These are phyloP conservation scores for Leptopilina boulardi DNA, from an alignment of 1,140 invertebrate genomes.

Conservation along the genomic window DNA sequence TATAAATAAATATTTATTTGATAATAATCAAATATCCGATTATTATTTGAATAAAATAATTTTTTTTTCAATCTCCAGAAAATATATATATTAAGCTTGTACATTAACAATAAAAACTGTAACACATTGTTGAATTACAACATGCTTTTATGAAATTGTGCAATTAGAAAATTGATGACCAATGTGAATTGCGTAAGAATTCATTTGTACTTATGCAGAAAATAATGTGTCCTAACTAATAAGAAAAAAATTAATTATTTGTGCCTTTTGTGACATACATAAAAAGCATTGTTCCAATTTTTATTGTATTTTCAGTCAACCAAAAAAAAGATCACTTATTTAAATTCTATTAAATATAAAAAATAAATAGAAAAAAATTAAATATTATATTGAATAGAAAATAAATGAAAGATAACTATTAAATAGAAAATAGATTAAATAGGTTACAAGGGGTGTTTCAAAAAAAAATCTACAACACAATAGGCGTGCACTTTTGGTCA, in stretches of 20 bases:
- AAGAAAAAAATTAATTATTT: background rate
- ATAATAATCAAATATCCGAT: too few relatives aligned
- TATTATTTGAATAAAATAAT: background rate
- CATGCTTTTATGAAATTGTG: conserved; percentile 10
- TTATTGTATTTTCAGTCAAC: background rate
- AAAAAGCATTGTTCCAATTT: conserved; percentile 9
- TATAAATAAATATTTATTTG: too few relatives aligned
- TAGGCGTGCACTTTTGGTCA: conserved; percentile 19
- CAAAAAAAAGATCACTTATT: background rate
- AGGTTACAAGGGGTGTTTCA: background rate
- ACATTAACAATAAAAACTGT: conserved; percentile 21
- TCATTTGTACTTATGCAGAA: background rate
- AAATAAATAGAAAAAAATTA: background rate
- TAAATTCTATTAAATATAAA: background rate
- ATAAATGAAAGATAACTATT: background rate
- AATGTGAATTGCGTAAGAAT: background rate
- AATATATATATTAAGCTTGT: background rate
- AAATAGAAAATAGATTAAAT: background rate
- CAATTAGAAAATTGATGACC: background rate
- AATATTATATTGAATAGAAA: background rate
- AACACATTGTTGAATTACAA: background rate
- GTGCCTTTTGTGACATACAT: conserved; percentile 11
- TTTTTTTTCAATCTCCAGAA: background rate
- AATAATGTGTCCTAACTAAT: background rate
- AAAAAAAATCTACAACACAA: background rate